Conservation (phyloP, 2,888 invertebrate genomes). For the Trichogramma evanescens region DNA sequence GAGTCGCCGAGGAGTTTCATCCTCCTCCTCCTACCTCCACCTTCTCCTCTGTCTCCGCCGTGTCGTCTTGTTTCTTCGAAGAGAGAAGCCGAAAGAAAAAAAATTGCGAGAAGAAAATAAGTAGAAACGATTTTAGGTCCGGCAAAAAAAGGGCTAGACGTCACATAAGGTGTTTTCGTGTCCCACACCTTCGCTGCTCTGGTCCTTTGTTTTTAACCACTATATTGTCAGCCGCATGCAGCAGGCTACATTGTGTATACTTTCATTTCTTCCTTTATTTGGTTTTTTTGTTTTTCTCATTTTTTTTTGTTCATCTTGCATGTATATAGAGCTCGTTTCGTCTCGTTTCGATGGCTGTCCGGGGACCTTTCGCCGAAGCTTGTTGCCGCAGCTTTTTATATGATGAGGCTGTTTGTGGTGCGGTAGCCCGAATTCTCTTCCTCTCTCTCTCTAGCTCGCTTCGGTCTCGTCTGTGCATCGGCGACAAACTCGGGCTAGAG, state of each 20-base stretch:
- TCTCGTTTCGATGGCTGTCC: constrained; percentile 9
- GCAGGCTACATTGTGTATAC: constrained; percentile 3
- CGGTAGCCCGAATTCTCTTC: not conserved
- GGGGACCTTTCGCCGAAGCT: constrained; percentile 8
- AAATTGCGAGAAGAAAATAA: not conserved
- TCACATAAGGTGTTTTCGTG: too few relatives aligned
- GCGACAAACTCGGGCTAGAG: too few relatives aligned
- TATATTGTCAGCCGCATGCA: not conserved
- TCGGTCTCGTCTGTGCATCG: too few relatives aligned
- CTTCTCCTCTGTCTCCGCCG: not conserved
- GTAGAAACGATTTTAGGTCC: not conserved
- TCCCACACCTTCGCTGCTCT: too few relatives aligned
- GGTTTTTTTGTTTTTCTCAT: not conserved
- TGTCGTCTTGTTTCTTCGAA: not conserved
- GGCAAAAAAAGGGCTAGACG: not conserved
- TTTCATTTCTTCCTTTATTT: constrained; percentile 6
- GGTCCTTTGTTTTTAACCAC: too few relatives aligned
- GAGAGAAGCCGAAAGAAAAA: not conserved
- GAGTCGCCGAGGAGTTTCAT: constrained; percentile 18
- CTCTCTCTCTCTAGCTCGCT: not conserved
- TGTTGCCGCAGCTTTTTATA: not conserved
- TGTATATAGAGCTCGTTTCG: not conserved
- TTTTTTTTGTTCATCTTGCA: not conserved
- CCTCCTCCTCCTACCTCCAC: not conserved
- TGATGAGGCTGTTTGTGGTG: not conserved